These are phyloP conservation scores for Parotia lawesii DNA, from an alignment of 2,113 vertebrate species.

Conservation along the genomic window DNA sequence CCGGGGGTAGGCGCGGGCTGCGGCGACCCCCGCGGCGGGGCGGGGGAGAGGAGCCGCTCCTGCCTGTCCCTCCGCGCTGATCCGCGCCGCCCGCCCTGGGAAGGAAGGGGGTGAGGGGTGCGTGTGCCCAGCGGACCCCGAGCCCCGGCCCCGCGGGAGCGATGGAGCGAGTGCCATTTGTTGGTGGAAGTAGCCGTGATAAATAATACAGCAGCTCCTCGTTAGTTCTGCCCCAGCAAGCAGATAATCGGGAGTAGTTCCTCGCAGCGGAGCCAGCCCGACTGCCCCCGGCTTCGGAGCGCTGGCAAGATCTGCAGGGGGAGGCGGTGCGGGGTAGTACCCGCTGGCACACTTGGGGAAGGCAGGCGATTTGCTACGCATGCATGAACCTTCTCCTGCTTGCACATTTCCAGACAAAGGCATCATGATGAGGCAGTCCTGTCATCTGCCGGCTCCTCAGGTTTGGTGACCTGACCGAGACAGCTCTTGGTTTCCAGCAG, in stretches of 20 bases:
- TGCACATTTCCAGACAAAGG: not conserved
- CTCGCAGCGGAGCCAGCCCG: not conserved
- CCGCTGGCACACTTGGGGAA: not conserved
- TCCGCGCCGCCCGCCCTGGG: not conserved
- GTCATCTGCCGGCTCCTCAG: not conserved
- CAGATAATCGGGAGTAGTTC: not conserved
- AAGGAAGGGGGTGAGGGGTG: not conserved
- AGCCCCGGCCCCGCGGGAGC: not conserved
- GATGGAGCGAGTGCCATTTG: not conserved
- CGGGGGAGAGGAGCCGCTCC: not conserved
- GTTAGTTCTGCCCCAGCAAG: not conserved
- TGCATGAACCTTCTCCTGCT: not conserved
- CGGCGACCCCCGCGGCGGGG: not conserved
- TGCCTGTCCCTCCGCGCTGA: fast-evolving
- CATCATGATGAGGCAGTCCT: not conserved
- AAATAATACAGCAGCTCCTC: not conserved
- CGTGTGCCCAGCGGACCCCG: not conserved
- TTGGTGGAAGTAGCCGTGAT: not conserved
- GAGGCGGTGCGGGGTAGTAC: not conserved
- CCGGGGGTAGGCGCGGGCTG: too few species aligned
- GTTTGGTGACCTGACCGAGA: not conserved
- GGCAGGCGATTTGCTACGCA: not conserved
- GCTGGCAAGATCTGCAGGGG: not conserved
- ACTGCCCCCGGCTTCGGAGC: not conserved
- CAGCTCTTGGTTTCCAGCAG: not conserved